A percentile compares a stretch with the other conserved stretches of the same genome.
These are phyloP conservation scores for Apaloderma vittatum DNA, from an alignment of 2,113 vertebrate species.

Conservation along the genomic window DNA sequence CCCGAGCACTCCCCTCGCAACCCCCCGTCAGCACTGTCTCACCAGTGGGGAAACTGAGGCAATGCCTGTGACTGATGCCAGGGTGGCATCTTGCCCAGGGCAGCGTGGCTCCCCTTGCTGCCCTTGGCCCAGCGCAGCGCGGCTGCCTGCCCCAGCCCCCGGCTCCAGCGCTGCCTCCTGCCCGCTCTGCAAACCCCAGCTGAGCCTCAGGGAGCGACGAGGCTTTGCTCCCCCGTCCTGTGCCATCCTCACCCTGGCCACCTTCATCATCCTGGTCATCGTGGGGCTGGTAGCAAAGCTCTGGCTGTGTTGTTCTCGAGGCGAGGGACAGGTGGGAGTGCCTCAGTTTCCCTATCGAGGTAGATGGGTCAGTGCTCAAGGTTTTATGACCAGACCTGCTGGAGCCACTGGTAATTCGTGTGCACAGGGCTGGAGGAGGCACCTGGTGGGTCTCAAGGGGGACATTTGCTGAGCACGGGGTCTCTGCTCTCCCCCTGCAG, in stretches of 20 bases:
- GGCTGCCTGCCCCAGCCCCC: background rate
- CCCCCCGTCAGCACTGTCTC: rapidly evolving
- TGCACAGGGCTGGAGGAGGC: background rate
- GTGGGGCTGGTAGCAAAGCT: background rate
- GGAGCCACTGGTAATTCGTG: rapidly evolving
- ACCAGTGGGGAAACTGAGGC: background rate
- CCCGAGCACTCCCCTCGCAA: background rate
- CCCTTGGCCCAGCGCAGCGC: background rate
- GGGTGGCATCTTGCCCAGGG: background rate
- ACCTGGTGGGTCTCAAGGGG: rapidly evolving
- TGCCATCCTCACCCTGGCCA: background rate
- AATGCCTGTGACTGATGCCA: background rate
- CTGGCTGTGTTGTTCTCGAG: background rate
- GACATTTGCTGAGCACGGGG: rapidly evolving
- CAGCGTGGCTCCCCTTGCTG: background rate
- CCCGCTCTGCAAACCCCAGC: background rate
- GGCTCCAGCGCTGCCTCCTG: rapidly evolving
- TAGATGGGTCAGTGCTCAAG: background rate
- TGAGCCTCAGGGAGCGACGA: background rate
- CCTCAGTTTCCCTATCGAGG: background rate
- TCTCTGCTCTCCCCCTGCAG: rapidly evolving
- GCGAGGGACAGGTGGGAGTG: background rate
- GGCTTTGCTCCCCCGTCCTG: background rate
- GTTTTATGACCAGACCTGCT: background rate
- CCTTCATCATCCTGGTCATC: background rate